phyloP scores from a whole-genome alignment of 2,113 vertebrate species.

The Thamnaconus septentrionalis region DNA sequence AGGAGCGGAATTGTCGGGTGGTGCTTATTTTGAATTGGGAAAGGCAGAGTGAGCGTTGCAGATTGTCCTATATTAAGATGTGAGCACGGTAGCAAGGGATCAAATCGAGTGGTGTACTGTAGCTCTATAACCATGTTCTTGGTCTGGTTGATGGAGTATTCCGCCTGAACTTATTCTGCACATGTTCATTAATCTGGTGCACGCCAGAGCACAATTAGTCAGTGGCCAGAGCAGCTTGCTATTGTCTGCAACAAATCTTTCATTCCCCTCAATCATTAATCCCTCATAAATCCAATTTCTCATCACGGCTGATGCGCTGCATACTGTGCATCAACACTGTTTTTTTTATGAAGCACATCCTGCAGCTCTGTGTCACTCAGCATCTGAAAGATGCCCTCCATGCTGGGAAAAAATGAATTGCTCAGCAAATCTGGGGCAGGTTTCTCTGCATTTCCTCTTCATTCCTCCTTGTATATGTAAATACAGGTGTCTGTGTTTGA shows the following conservation, averaged over 20 bases:
- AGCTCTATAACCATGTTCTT: conserved; percentile 51
- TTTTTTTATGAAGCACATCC: conserved; percentile 44
- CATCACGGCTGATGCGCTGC: conserved; percentile 23
- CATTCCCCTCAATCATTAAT: conserved; percentile 39
- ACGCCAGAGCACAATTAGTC: conserved; percentile 63
- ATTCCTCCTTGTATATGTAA: conserved; percentile 6
- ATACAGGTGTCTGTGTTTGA: conserved; percentile 46
- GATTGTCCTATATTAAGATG: conserved; percentile 3
- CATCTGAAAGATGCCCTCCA: conserved; percentile 33
- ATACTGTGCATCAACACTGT: conserved; percentile 23
- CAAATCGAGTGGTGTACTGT: conserved; percentile 13
- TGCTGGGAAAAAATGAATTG: conserved; percentile 17
- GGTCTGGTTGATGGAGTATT: conserved; percentile 52
- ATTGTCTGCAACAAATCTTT: conserved; percentile 39
- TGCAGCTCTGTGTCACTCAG: conserved; percentile 35
- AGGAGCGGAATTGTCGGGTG: conserved; percentile 28
- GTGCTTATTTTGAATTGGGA: conserved; percentile 37
- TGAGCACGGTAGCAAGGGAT: conserved; percentile 9
- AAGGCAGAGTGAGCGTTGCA: background rate
- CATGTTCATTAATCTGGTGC: conserved; percentile 65
- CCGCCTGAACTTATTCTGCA: conserved; percentile 54
- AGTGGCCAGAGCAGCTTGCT: conserved; percentile 39
- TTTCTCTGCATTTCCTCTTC: conserved; percentile 27
- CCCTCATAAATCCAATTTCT: conserved; percentile 40
- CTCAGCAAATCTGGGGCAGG: background rate